Conservation (phyloP, 2,113 vertebrate genomes). For the Ptychochromis oligacanthus region DNA sequence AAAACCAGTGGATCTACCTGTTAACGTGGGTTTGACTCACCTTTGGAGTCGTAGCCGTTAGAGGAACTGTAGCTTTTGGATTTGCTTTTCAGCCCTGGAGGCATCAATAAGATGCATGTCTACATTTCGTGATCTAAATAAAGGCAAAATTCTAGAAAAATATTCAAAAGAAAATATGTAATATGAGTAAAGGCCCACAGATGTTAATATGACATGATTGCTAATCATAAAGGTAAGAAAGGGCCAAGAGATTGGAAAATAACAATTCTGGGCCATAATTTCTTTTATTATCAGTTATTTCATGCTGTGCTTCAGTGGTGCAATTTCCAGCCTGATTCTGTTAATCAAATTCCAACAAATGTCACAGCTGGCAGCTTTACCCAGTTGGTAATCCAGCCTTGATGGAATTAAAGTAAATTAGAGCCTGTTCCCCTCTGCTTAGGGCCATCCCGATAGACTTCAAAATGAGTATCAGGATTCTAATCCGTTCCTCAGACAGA, state of each 20-base stretch:
- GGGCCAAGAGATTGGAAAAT: background rate
- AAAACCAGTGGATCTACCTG: too few relatives aligned
- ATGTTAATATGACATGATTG: background rate
- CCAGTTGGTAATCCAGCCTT: background rate
- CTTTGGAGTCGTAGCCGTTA: too few relatives aligned
- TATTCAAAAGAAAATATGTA: background rate
- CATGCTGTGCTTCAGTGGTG: background rate
- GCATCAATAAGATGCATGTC: too few relatives aligned
- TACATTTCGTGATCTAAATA: too few relatives aligned
- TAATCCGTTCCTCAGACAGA: constrained; percentile 13
- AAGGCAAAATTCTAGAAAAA: background rate
- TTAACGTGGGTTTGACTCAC: too few relatives aligned
- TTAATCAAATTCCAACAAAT: constrained; percentile 5
- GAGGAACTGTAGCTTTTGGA: too few relatives aligned
- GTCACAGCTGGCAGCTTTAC: constrained; percentile 14
- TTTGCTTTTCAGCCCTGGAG: too few relatives aligned
- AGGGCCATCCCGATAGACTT: background rate
- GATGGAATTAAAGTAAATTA: constrained; percentile 12
- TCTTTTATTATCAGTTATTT: background rate
- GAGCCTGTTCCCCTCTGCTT: constrained; percentile 1
- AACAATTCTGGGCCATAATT: background rate
- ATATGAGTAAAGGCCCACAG: background rate
- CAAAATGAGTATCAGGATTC: background rate
- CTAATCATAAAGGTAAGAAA: background rate
- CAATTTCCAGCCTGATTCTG: background rate